Evolutionary conservation across 2,797 vertebrate genomes (phyloP).

Genomic region (Lithobates pipiens): DNA sequence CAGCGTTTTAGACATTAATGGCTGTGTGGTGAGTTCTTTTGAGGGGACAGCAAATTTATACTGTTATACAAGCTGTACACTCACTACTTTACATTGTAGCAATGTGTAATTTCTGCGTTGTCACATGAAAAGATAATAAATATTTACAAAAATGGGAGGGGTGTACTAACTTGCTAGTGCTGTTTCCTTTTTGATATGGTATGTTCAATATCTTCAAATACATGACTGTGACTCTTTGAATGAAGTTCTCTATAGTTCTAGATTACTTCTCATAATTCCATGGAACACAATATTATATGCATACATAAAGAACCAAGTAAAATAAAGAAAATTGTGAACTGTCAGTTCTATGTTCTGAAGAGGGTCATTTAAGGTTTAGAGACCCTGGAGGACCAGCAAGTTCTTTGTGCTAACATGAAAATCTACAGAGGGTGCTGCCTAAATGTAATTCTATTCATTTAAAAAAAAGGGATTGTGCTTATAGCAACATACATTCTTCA

Average conservation of each 20-base stretch:
- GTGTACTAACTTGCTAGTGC: too few relatives aligned
- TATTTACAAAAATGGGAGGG: too few relatives aligned
- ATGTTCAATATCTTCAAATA: too few relatives aligned
- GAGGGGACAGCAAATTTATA: too few relatives aligned
- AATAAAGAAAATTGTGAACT: neutral
- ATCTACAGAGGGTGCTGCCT: neutral
- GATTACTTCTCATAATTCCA: neutral
- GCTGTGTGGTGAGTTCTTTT: too few relatives aligned
- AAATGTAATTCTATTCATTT: neutral
- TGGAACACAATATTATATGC: neutral
- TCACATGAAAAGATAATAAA: too few relatives aligned
- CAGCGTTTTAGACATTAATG: too few relatives aligned
- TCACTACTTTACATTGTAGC: too few relatives aligned
- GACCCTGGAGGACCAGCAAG: neutral
- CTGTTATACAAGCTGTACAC: too few relatives aligned
- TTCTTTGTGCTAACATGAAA: conserved; percentile 15
- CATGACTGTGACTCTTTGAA: neutral
- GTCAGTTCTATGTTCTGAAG: neutral
- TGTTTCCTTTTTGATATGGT: too few relatives aligned
- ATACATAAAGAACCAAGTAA: neutral
- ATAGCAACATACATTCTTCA: conserved; percentile 27
- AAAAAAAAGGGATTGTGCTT: neutral
- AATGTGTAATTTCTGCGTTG: too few relatives aligned
- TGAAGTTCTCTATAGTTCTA: neutral
- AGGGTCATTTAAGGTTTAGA: conserved; percentile 21